These are phyloP conservation scores for Lerema accius DNA, from an alignment of 1,140 invertebrate species.

Conservation along the genomic window DNA sequence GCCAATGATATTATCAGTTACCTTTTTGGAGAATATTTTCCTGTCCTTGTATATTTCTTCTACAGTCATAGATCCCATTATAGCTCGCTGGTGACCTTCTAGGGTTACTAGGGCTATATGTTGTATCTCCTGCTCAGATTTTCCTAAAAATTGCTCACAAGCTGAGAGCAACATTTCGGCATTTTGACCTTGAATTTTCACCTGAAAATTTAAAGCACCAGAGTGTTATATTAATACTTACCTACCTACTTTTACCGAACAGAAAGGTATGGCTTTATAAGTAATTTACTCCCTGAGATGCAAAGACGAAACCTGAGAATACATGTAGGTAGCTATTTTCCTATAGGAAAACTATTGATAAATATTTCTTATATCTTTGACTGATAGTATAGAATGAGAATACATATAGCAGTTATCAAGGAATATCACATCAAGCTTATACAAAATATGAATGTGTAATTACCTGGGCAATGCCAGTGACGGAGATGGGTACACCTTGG, in stretches of 20 bases:
- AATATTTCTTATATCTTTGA: too few species aligned
- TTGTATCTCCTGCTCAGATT: constrained; percentile 94
- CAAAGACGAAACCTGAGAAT: too few species aligned
- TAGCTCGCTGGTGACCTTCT: constrained; percentile 98
- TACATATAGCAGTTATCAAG: too few species aligned
- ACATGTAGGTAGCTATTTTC: too few species aligned
- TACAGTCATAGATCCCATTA: constrained; percentile 99
- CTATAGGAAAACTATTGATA: too few species aligned
- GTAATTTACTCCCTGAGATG: too few species aligned
- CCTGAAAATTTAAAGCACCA: constrained; percentile 81
- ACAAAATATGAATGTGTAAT: too few species aligned
- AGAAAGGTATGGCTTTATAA: too few species aligned
- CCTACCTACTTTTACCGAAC: too few species aligned
- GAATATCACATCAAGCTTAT: too few species aligned
- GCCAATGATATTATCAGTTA: constrained; percentile 30
- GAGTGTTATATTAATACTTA: neutral
- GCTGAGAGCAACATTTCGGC: constrained; percentile 98
- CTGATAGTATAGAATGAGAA: too few species aligned
- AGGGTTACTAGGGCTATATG: constrained; percentile 97
- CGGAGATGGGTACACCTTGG: constrained; percentile 98
- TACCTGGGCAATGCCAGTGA: constrained; percentile 98
- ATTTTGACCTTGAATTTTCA: constrained; percentile 98
- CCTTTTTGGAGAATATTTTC: constrained; percentile 98
- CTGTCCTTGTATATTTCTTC: constrained; percentile 99
- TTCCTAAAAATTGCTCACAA: constrained; percentile 98